phyloP scores from a whole-genome alignment of 1,140 invertebrate genomes.

The Anagrus nilaparvatae region DNA sequence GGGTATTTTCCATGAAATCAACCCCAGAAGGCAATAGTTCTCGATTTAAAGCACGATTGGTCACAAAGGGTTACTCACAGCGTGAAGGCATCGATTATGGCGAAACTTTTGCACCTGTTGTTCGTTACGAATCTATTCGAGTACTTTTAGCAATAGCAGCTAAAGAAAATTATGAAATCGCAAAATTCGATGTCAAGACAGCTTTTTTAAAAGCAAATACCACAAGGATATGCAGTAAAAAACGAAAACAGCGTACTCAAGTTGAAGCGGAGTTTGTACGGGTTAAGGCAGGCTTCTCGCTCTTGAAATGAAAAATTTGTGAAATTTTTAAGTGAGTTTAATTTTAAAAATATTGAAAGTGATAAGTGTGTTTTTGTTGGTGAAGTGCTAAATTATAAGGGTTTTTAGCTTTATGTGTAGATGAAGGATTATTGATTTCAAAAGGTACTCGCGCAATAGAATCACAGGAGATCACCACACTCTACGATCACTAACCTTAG shows the following conservation, averaged over 20 bases:
- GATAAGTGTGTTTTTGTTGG: conserved; percentile 15
- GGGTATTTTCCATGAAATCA: conserved; percentile 16
- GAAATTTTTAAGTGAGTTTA: conserved; percentile 8
- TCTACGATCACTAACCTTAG: too few species aligned
- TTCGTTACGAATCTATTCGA: conserved; percentile 12
- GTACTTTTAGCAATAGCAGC: conserved; percentile 11
- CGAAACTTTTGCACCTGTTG: conserved; percentile 16
- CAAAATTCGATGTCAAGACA: conserved; percentile 15
- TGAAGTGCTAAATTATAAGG: not conserved
- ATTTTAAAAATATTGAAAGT: conserved; percentile 10
- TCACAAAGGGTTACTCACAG: conserved; percentile 15
- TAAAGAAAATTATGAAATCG: conserved; percentile 5
- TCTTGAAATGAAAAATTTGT: conserved; percentile 18
- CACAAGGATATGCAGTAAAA: conserved; percentile 9
- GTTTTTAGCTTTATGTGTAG: conserved; percentile 14
- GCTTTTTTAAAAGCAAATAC: conserved; percentile 16
- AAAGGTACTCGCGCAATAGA: too few species aligned
- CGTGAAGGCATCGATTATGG: conserved; percentile 12
- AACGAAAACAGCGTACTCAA: conserved; percentile 9
- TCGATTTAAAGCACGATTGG: conserved; percentile 5
- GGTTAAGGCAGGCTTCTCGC: conserved; percentile 15
- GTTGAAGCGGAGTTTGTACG: conserved; percentile 18
- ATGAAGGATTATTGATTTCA: conserved; percentile 12
- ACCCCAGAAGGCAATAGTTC: not conserved
- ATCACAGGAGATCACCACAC: too few species aligned